Conservation (phyloP, 1,140 invertebrate species). For the Brachionus rotundiformis region DNA sequence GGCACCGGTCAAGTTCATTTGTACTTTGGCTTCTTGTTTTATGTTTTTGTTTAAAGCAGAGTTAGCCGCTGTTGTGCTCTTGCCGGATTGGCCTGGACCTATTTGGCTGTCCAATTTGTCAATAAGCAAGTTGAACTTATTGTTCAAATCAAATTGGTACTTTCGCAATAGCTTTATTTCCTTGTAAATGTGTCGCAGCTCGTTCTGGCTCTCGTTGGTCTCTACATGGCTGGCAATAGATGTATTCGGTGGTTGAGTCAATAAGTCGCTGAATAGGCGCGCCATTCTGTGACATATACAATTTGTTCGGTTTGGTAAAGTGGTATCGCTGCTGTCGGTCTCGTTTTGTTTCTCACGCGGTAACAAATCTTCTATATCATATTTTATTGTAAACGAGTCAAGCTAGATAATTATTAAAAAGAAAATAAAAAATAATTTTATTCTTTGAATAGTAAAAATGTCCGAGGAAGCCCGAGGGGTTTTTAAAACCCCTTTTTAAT, state of each 20-base stretch:
- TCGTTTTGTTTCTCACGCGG: neutral
- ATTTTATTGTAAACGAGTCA: slow-evolving; percentile 40
- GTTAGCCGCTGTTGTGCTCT: neutral
- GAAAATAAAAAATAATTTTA: too few relatives aligned
- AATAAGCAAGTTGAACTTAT: slow-evolving; percentile 1
- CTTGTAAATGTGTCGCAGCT: slow-evolving; percentile 1
- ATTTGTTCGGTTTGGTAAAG: neutral
- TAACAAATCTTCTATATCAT: slow-evolving; percentile 21
- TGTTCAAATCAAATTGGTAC: slow-evolving; percentile 36
- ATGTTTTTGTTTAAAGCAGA: neutral
- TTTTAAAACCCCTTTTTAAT: too few relatives aligned
- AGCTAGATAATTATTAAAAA: too few relatives aligned
- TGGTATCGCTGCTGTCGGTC: neutral
- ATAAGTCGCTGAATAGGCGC: neutral
- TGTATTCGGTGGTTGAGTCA: neutral
- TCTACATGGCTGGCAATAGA: neutral
- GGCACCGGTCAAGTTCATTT: slow-evolving; percentile 27
- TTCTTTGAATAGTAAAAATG: too few relatives aligned
- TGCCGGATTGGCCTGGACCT: neutral
- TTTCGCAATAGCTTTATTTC: slow-evolving; percentile 28
- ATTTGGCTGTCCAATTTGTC: neutral
- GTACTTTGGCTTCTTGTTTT: slow-evolving; percentile 10
- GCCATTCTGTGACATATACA: slow-evolving; percentile 41
- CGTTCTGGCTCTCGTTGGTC: neutral
- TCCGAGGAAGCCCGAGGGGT: too few relatives aligned